Conservation (phyloP, 1,140 invertebrate genomes). For the Anastrepha ludens region DNA sequence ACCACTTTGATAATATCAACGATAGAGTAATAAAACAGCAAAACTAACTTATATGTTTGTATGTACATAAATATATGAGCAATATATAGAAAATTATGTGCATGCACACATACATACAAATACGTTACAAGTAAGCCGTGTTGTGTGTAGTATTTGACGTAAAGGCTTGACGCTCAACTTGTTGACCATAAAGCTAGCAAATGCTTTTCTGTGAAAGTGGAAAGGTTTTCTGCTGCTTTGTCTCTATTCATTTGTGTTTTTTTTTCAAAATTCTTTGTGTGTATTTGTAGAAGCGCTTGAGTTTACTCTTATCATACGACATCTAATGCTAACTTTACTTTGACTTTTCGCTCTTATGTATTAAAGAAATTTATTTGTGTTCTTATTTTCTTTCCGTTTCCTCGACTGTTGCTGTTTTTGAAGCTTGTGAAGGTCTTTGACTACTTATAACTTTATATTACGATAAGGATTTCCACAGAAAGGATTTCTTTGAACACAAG, state of each 20-base stretch:
- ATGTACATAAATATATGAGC: background rate
- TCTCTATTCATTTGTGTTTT: background rate
- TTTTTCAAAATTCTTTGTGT: background rate
- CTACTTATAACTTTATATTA: background rate
- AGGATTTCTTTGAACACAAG: too few relatives aligned
- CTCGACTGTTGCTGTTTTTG: too few relatives aligned
- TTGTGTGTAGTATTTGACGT: background rate
- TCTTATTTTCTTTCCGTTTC: too few relatives aligned
- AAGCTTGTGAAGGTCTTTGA: background rate
- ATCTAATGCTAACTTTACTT: too few relatives aligned
- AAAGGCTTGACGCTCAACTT: background rate
- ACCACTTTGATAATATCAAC: background rate
- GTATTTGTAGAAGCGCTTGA: background rate
- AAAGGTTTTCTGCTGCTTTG: background rate
- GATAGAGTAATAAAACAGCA: background rate
- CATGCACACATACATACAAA: background rate
- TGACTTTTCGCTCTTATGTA: too few relatives aligned
- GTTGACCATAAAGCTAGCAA: background rate
- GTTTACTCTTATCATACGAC: background rate
- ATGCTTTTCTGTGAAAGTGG: background rate
- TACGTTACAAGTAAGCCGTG: background rate
- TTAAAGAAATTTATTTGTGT: too few relatives aligned
- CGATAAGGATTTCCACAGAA: too few relatives aligned
- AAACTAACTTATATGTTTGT: background rate
- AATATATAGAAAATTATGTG: background rate